Base-by-base conservation (phyloP, 2,113 vertebrate species). In the Malaclemys terrapin region DNA sequence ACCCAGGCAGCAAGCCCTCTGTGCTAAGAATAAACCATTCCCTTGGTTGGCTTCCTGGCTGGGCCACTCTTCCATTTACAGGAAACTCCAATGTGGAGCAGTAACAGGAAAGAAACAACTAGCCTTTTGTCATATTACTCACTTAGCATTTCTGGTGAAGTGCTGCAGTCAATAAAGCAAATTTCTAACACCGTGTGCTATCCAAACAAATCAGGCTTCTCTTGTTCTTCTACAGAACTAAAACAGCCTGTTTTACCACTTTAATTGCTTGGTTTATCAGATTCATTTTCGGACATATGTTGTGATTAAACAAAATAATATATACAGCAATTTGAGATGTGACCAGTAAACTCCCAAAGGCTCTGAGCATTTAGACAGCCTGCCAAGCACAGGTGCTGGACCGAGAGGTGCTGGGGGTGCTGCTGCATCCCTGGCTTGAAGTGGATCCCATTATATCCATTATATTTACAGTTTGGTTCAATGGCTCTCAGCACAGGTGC, bases 81-180 rank as follows among this genome's bases (percentile, higher is more conserved):
- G 53, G 83, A 45, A 65, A 42, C 81, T 22, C 7, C 35, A 6
- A 47, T 2, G 47, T 5, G 16, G 7, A 42, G 3, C 82, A n/a
- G 12, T 9, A 50, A 7, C 8, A 2, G 27, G 22, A 86, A 52
- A 45, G 50, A 10, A 87, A 49, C 2, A 0, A 0, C 1, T 53
- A 1, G 2, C 2, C 27, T 19, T 17, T n/a, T 45, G 0, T 2
- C 13, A 1, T 45, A n/a, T 16, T 6, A 16, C 22, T 16, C 57
- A n/a, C 27, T 47, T 8, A 22, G 45, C 14, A 19, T 49, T 84
- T 47, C 13, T 49, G 29, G 47, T 35, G 10, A 62, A 24, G 42
- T 31, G 0, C 6, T 12, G 56, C 25, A 2, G 11, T 10, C 65
- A 17, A 0, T 1, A 5, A 72, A 12, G 76, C 47, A 17, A 8